phyloP scores from a whole-genome alignment of 2,113 vertebrate genomes.

The Neotoma lepida region DNA sequence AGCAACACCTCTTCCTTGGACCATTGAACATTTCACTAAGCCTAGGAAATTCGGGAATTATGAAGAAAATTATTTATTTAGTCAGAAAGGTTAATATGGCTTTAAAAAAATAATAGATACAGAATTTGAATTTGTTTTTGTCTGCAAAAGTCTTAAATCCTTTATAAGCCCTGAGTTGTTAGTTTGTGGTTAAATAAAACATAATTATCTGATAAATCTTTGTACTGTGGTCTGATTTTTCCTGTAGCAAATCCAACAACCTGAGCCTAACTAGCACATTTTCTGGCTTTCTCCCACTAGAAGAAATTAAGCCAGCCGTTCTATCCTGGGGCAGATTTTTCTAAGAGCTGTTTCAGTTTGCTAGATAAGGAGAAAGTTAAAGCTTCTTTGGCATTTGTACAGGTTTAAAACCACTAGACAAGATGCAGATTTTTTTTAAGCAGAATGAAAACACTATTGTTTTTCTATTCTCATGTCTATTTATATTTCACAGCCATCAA shows the following conservation, averaged over 20 bases:
- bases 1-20: background rate
- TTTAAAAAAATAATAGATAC: slow-evolving; percentile 50
- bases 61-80: slow-evolving; percentile 58
- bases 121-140: slow-evolving; percentile 34
- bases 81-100: slow-evolving; percentile 32
- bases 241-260: slow-evolving; percentile 75
- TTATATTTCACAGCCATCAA: background rate
- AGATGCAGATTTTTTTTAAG: slow-evolving; percentile 54
- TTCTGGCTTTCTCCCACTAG: slow-evolving; percentile 67
- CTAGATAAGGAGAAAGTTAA: slow-evolving; percentile 67
- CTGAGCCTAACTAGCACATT: slow-evolving; percentile 75
- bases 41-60: background rate
- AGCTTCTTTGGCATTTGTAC: slow-evolving; percentile 52
- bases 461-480: background rate
- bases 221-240: slow-evolving; percentile 73
- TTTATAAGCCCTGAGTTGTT: slow-evolving; percentile 74
- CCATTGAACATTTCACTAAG: background rate
- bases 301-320: slow-evolving; percentile 60
- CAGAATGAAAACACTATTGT: slow-evolving; percentile 34
- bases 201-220: slow-evolving; percentile 78
- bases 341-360: slow-evolving; percentile 47
- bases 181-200: slow-evolving; percentile 76
- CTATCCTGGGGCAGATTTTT: slow-evolving; percentile 63
- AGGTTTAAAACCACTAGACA: slow-evolving; percentile 58
- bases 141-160: slow-evolving; percentile 62